Evolutionary conservation across 1,140 invertebrate genomes (phyloP).

Genomic region (Rhagoletis zephyria): DNA sequence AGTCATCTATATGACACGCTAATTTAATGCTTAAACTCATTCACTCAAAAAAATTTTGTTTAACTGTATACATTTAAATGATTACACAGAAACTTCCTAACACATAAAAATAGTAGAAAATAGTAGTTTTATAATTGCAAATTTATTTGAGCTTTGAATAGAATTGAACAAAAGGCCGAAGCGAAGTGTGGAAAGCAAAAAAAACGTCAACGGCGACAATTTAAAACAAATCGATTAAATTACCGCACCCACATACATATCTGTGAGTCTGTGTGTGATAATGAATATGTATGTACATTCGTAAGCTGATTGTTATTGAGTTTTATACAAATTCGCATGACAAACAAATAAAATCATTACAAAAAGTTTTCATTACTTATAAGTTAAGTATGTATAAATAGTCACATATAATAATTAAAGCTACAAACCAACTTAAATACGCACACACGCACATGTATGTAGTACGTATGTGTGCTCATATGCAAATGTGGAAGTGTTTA

Average conservation of each 20-base stretch:
- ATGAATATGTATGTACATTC: not conserved
- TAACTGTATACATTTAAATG: not conserved
- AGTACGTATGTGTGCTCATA: not conserved
- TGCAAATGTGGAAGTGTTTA: not conserved
- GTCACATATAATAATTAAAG: too few species aligned
- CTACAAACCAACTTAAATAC: too few species aligned
- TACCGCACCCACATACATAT: not conserved
- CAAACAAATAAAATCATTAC: not conserved
- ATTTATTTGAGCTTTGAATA: not conserved
- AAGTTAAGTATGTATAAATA: too few species aligned
- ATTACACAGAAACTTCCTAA: not conserved
- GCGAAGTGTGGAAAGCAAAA: not conserved
- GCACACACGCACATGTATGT: not conserved
- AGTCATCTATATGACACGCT: not conserved
- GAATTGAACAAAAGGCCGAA: not conserved
- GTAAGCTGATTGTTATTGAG: not conserved
- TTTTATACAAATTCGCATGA: not conserved
- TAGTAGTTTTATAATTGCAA: not conserved
- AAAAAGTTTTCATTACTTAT: not conserved
- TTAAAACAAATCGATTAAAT: not conserved
- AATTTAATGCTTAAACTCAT: conserved; percentile 14
- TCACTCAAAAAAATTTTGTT: not conserved
- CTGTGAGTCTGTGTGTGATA: not conserved
- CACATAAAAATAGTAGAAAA: not conserved
- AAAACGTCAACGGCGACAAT: not conserved